These are phyloP conservation scores for Cataglyphis livida DNA, from an alignment of 2,888 invertebrate genomes.

Conservation along the genomic window DNA sequence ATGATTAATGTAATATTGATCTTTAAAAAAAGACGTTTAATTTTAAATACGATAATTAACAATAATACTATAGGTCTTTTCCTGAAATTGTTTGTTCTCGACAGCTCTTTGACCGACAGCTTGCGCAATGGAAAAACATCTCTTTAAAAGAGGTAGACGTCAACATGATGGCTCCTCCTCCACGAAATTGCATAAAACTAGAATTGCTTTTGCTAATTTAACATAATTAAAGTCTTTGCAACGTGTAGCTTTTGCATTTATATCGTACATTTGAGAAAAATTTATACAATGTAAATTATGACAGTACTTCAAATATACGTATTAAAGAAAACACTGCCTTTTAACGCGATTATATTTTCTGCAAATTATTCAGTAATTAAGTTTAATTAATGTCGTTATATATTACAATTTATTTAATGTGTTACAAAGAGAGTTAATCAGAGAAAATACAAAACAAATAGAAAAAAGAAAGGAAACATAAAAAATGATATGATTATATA, in stretches of 20 bases:
- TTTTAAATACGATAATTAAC: slow-evolving; percentile 6
- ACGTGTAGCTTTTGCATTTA: slow-evolving; percentile 18
- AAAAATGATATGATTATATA: not conserved
- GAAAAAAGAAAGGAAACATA: not conserved
- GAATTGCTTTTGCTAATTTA: slow-evolving; percentile 42
- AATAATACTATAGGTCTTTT: slow-evolving; percentile 8
- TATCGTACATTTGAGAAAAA: slow-evolving; percentile 19
- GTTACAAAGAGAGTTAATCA: not conserved
- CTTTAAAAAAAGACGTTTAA: slow-evolving; percentile 1
- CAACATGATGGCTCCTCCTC: slow-evolving; percentile 23
- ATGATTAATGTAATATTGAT: not conserved
- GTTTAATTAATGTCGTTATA: slow-evolving; percentile 14
- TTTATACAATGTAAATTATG: slow-evolving; percentile 37
- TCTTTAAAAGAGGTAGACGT: slow-evolving; percentile 32
- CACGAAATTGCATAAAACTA: slow-evolving; percentile 37
- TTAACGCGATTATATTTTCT: not conserved
- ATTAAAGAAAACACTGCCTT: not conserved
- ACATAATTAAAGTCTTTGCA: slow-evolving; percentile 36
- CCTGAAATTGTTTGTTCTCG: not conserved
- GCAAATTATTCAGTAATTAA: slow-evolving; percentile 8
- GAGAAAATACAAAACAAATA: not conserved
- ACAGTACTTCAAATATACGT: not conserved
- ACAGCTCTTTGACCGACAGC: slow-evolving; percentile 35
- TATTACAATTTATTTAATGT: not conserved
- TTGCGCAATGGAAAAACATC: slow-evolving; percentile 35